A percentile compares a stretch with the other conserved stretches of the same genome.
Evolutionary conservation across 2,113 vertebrate species (phyloP).

Genomic region (Isurus oxyrinchus): DNA sequence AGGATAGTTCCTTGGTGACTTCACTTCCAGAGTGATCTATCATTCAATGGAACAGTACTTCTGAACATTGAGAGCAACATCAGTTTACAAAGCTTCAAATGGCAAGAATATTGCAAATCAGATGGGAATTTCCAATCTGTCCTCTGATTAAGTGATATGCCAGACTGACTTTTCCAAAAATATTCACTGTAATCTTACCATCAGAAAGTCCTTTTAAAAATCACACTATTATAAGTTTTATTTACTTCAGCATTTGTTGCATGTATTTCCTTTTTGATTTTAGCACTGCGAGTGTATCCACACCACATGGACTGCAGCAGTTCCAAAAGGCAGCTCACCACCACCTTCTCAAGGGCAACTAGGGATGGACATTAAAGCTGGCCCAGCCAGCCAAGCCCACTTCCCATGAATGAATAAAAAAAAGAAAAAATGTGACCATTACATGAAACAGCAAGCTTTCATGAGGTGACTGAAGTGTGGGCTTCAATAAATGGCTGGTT

Average conservation of each 20-base stretch:
- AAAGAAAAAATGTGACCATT: neutral
- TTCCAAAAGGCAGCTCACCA: too few species aligned
- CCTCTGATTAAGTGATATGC: neutral
- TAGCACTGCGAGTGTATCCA: too few species aligned
- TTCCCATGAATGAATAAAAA: too few species aligned
- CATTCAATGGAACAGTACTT: too few species aligned
- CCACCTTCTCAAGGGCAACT: too few species aligned
- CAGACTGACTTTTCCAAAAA: neutral
- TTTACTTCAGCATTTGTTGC: neutral
- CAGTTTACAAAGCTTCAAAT: neutral
- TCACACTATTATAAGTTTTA: neutral
- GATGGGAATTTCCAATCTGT: neutral
- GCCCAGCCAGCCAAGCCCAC: too few species aligned
- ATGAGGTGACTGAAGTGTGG: neutral
- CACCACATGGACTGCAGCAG: too few species aligned
- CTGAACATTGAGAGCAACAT: neutral
- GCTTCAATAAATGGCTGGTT: neutral
- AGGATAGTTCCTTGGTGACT: too few species aligned
- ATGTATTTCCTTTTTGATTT: neutral
- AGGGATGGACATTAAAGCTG: too few species aligned
- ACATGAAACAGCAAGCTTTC: neutral
- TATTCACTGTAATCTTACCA: neutral
- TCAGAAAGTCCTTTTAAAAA: neutral
- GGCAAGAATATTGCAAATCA: neutral
- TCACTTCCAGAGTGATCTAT: too few species aligned